Conservation (phyloP, 1,140 invertebrate species). For the Drosophila baimaii region DNA sequence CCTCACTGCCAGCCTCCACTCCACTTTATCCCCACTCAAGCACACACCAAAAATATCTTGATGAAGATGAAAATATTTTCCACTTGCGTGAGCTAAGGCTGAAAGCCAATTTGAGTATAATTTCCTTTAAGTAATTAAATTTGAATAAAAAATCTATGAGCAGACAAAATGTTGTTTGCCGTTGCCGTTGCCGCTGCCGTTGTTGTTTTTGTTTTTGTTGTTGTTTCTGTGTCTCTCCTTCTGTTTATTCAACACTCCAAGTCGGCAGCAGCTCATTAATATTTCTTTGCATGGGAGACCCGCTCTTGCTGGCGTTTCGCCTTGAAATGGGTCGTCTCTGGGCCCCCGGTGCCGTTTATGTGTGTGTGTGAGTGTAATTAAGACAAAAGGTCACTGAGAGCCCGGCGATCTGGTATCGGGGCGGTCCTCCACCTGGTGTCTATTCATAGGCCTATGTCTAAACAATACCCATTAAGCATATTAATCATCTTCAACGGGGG, state of each 20-base stretch:
- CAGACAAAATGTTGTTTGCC: conserved; percentile 43
- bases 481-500: conserved; percentile 38
- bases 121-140: conserved; percentile 57
- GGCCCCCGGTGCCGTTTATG: conserved; percentile 7
- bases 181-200: not conserved
- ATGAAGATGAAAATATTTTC: conserved; percentile 51
- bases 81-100: conserved; percentile 47
- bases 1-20: conserved; percentile 6
- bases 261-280: conserved; percentile 43
- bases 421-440: conserved; percentile 27
- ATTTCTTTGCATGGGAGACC: conserved; percentile 45
- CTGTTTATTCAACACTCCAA: conserved; percentile 46
- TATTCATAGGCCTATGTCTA: conserved; percentile 19
- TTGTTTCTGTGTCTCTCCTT: conserved; percentile 22
- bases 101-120: conserved; percentile 53
- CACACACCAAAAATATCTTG: conserved; percentile 48
- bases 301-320: conserved; percentile 29
- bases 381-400: conserved; percentile 44
- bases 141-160: conserved; percentile 53
- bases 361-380: conserved; percentile 32
- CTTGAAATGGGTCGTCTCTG: conserved; percentile 41
- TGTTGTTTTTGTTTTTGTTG: conserved; percentile 18
- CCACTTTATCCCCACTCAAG: conserved; percentile 18
- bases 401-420: conserved; percentile 2
- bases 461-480: conserved; percentile 41